These are phyloP conservation scores for Diarsia mendica DNA, from an alignment of 2,888 invertebrate species.

Conservation along the genomic window DNA sequence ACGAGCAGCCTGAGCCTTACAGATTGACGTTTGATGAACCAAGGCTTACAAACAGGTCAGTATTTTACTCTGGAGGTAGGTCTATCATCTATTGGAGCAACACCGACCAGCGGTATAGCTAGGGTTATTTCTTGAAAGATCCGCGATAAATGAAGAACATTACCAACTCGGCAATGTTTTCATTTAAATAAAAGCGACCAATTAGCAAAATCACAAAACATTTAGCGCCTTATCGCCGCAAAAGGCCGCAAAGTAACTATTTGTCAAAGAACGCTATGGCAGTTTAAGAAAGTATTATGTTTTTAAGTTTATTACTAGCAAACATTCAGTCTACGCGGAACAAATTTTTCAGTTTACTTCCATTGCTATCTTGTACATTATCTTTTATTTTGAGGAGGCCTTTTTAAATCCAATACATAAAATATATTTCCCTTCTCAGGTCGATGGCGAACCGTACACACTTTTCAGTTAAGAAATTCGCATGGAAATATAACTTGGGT, in stretches of 20 bases:
- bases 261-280: background rate
- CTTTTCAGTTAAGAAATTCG: background rate
- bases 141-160: too few relatives aligned
- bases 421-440: constrained; percentile 69
- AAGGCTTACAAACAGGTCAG: constrained; percentile 87
- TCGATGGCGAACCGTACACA: constrained; percentile 89
- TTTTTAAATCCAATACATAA: background rate
- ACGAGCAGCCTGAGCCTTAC: constrained; percentile 91
- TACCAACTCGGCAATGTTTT: background rate
- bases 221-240: background rate
- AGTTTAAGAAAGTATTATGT: background rate
- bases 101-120: too few relatives aligned
- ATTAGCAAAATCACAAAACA: background rate
- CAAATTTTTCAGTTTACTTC: background rate
- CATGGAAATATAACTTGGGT: constrained; percentile 92
- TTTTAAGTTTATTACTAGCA: background rate
- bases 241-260: background rate
- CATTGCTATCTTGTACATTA: background rate
- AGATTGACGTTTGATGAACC: constrained; percentile 90
- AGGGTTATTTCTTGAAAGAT: background rate
- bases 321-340: background rate
- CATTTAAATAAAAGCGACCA: background rate
- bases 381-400: background rate
- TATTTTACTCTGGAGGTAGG: background rate
- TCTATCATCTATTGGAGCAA: too few relatives aligned